Percentiles rank a stretch among this genome's conserved stretches.
Conservation (phyloP, 2,797 vertebrate species). For the Sphenopsis melanotis region DNA sequence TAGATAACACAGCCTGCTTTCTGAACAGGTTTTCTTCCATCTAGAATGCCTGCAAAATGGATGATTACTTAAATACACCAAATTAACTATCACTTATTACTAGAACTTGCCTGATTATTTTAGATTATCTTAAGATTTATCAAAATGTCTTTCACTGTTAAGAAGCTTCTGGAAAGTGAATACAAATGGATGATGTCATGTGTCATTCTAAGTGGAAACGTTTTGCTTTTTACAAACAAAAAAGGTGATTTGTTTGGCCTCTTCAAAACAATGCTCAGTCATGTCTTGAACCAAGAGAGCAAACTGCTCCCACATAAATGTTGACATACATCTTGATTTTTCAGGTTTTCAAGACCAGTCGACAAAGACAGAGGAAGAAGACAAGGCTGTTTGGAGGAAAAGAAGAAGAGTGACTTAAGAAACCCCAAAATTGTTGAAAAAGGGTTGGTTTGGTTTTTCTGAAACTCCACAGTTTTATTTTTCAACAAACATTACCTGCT, state of each 20-base stretch:
- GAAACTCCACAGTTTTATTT: not conserved
- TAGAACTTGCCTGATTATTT: not conserved
- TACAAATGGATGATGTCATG: not conserved
- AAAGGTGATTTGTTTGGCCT: not conserved
- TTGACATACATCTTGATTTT: not conserved
- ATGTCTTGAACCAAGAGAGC: not conserved
- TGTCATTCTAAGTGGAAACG: not conserved
- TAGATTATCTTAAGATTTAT: not conserved
- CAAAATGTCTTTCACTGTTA: not conserved
- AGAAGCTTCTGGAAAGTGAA: not conserved
- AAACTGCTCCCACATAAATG: not conserved
- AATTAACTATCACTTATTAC: not conserved
- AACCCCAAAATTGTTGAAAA: not conserved
- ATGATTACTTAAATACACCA: not conserved
- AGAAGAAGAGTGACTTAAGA: not conserved
- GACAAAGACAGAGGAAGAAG: not conserved
- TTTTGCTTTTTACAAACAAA: not conserved
- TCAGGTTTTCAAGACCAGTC: not conserved
- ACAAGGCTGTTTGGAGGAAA: not conserved
- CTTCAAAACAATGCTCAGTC: not conserved
- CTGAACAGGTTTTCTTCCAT: not conserved
- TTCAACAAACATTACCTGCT: not conserved
- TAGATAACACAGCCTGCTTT: not conserved
- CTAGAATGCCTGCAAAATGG: not conserved
- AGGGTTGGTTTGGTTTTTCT: not conserved